Evolutionary conservation across 2,888 invertebrate genomes (phyloP), one percentile per base, ranked within the genome.

Genomic region (Chaetogeoica ovagalla): DNA sequence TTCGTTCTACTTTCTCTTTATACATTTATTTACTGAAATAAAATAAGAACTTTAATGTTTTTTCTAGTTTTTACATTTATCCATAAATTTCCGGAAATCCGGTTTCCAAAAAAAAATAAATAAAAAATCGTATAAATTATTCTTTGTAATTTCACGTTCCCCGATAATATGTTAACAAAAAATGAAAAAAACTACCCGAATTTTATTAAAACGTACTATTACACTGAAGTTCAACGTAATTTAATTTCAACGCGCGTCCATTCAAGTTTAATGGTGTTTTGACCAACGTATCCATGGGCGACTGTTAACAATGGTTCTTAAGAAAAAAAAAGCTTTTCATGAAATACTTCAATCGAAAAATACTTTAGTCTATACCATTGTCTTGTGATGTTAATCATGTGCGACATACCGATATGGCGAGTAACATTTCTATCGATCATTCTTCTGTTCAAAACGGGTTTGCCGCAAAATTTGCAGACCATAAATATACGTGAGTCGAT

Each of bases 231-330:
- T 39, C 19, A 11, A 59, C 15, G 55, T 75, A 66, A 66, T 75
- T 65, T n/a, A 23, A 75, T 75, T 74, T 75, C 30, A 30, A 48
- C 37, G 57, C 43, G 15, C 48, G n/a, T 63, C 63, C 62, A 70
- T 77, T 55, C 70, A 77, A 77, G 77, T 77, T 77, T 77, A 77
- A 77, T 77, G 37, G 70, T 77, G 77, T 77, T 77, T 77, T 77
- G 77, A 77, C 77, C 62, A 39, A 70, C 77, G 77, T 77, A 37
- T 77, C 77, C 77, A 37, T 39, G 21, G 77, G 77, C 52, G 70
- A 77, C 70, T 69, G 69, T 62, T 63, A 55, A 70, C 62, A 77
- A 77, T 70, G 39, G 77, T 52, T 69, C 52, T 69, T 55, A n/a
- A 77, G 55, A 70, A 62, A 52, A 70, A 62, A 52, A 62, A 55